Evolutionary conservation across 2,113 vertebrate species (phyloP), one percentile per base, ranked within the genome.

Genomic region (Syngnathoides biaculeatus): DNA sequence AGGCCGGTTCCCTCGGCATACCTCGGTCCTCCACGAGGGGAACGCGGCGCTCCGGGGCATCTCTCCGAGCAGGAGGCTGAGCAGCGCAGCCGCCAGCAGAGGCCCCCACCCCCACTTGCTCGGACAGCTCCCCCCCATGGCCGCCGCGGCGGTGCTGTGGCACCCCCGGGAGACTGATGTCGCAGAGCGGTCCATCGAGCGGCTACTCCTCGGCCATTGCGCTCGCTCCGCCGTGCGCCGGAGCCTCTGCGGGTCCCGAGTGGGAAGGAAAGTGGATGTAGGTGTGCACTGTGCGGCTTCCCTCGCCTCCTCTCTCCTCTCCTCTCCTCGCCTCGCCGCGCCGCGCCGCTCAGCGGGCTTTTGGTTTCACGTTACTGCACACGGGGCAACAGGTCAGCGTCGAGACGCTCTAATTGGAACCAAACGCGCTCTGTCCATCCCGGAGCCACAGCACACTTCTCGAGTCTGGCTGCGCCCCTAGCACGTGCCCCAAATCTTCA

Each of bases 11-110:
- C 45, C 45, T 19, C 75, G 82, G 75, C 90, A 82, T 92, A 93
- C 92, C 92, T 93, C 89, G 66, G 79, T 72, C 53, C 83, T 91
- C 91, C 91, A 85, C 80, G 84, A 83, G 68, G 91, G 89, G 42
- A 88, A 85, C 39, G 91, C 90, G 14, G 88, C 43, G 82, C 78
- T 81, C 70, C 79, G 89, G 20, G 90, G 89, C 88, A 89, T 82
- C 84, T 83, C 87, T 55, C 87, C 87, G 26, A 77, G 40, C 73
- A 90, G 72, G 14, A 91, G 67, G 43, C 79, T 80, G 75, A 92
- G 79, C 73, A 91, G 79, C 78, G 80, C 80, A 35, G 85, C 81
- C 30, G 81, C 82, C 72, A 87, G 79, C 69, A 90, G 80, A 72
- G 80, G 72, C 53, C 79, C 79, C 65, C 69, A 78, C 61, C 76